Base-by-base conservation (phyloP, 2,113 vertebrate species). In the Pelvicachromis taeniatus region DNA sequence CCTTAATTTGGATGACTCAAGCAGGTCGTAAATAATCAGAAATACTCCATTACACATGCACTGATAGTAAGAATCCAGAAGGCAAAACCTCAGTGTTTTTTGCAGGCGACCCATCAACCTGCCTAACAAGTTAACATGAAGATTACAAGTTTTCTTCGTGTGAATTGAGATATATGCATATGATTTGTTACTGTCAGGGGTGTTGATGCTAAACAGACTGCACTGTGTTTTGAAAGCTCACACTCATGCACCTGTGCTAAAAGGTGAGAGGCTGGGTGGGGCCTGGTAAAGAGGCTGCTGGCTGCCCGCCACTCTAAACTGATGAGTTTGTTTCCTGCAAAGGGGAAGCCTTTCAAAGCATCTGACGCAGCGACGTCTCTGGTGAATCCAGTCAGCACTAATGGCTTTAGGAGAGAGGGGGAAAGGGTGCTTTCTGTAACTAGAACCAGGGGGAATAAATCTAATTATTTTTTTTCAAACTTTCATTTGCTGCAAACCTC, bases 361-460 rank as follows among this genome's bases (percentile, higher is more conserved):
- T 68, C 88, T 84, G 88, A 91, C 85, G 48, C 91, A 88, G 82
- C 86, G 84, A 81, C 75, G 35, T 90, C 90, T 91, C 91, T 78
- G 53, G 87, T 78, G 91, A 87, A 81, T 86, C 63, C 78, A 93
- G 89, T 94, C 92, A 94, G 91, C 90, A 82, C 81, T 87, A 88
- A 91, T 53, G 55, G 42, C 73, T 77, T 54, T 68, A 77, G 7
- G 59, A 38, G 29, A n/a, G 33, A 63, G 29, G 53, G 19, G 40
- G 50, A 23, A 75, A 19, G 31, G 33, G 21, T 14, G 29, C 26
- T 80, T 50, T 81, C 21, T 80, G 80, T 61, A 89, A 93, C n/a
- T 38, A 93, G 92, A 87, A 91, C 65, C 92, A 82, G 16, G 92
- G 92, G 92, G 90, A 94, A 91, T 91, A 86, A 77, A 89, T 84